These are phyloP conservation scores for Ligdia adustata DNA, from an alignment of 2,888 invertebrate genomes.

Conservation along the genomic window DNA sequence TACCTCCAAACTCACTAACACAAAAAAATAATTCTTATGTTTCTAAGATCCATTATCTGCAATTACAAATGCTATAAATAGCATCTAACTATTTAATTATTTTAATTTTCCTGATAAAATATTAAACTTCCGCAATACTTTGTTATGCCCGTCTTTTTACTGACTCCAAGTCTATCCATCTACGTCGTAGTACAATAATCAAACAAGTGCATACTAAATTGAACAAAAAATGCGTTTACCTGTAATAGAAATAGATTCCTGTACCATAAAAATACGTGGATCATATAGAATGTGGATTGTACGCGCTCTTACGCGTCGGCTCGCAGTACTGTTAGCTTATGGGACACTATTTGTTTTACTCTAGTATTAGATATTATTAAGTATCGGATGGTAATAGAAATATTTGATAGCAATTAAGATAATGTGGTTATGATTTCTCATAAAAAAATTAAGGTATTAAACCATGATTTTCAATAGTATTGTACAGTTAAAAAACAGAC, in stretches of 20 bases:
- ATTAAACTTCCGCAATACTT: slow-evolving; percentile 4
- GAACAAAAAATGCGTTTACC: neutral
- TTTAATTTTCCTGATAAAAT: slow-evolving; percentile 4
- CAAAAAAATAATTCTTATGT: too few relatives aligned
- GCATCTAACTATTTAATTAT: too few relatives aligned
- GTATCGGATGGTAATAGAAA: slow-evolving; percentile 3
- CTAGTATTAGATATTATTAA: too few relatives aligned
- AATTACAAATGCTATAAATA: too few relatives aligned
- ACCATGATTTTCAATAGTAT: too few relatives aligned
- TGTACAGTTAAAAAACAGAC: too few relatives aligned
- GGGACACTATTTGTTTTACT: slow-evolving; percentile 32
- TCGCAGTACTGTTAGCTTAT: slow-evolving; percentile 36
- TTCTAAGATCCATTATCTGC: too few relatives aligned
- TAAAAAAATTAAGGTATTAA: too few relatives aligned
- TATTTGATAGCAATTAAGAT: too few relatives aligned
- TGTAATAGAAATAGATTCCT: slow-evolving; percentile 2
- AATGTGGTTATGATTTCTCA: too few relatives aligned
- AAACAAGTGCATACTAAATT: neutral
- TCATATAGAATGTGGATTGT: slow-evolving; percentile 14
- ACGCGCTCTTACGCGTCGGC: slow-evolving; percentile 15
- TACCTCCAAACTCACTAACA: too few relatives aligned
- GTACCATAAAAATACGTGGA: neutral
- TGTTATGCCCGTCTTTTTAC: neutral
- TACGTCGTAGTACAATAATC: neutral
- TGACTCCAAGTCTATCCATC: neutral